Evolutionary conservation across 2,888 invertebrate genomes (phyloP), one percentile per base, ranked within the genome.

Genomic region (Patella depressa): DNA sequence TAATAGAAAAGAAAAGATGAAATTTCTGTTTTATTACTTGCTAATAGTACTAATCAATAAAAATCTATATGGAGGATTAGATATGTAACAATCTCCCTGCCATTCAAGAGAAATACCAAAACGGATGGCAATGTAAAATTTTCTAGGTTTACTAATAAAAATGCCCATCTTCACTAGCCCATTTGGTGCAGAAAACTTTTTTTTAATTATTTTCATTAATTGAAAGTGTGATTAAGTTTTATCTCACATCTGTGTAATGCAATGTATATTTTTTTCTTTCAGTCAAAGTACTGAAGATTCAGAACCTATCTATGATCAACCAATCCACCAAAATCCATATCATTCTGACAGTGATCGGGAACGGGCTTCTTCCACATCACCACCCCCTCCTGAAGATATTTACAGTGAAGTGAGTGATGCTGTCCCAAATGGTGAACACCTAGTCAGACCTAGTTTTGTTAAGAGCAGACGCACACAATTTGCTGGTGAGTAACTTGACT

Each of bases 261-360:
- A 24, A 55, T 14, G 4, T n/a, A 14, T 24, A 59, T 74, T 75
- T 5, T 72, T 29, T 12, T 19, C 72, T 84, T 82, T 0, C 79
- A 88, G 88, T 77, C 87, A 88, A 82, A 89, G 88, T 80, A 88
- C 88, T n/a, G 88, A 88, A 79, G 89, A 89, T 72, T 88, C 88
- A 5, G 92, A 92, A 81, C 90, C 91, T 59, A 85, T 95, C 88
- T 95, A 95, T 88, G 94, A 94, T 89, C 93, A 94, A 88, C 92
- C 94, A 83, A 65, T 15, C n/a, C 65, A 65, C 19, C 65, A 19
- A 9, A 93, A 93, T 57, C 73, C 80, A 34, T 81, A 82, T 55
- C 82, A 80, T 71, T 89, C 89, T 0, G 88, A 88, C 81, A 88
- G 87, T 74, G 89, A 88, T 55, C 83, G 84, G 24, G 86, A 88